Conservation (phyloP, 2,797 vertebrate species). For the Thunnus albacares region DNA sequence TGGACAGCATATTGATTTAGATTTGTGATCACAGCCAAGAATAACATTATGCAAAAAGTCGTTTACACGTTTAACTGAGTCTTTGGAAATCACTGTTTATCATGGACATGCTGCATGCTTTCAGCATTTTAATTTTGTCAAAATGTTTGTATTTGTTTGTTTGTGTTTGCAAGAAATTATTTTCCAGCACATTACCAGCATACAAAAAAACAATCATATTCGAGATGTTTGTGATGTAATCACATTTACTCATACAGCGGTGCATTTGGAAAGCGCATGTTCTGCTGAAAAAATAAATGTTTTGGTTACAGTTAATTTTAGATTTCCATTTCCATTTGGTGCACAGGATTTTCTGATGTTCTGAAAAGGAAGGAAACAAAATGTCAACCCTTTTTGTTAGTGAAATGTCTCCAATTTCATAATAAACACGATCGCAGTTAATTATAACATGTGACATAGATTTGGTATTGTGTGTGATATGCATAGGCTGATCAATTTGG, state of each 20-base stretch:
- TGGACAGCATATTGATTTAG: not conserved
- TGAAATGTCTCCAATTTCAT: too few species aligned
- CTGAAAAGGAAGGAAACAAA: too few species aligned
- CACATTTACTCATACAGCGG: not conserved
- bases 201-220: not conserved
- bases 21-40: not conserved
- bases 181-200: not conserved
- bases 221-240: not conserved
- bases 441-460: too few species aligned
- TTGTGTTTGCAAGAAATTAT: not conserved
- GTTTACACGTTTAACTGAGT: not conserved
- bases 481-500: not conserved
- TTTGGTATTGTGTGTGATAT: not conserved
- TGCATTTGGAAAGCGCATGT: too few species aligned
- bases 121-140: not conserved
- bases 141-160: too few species aligned
- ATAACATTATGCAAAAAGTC: conserved; percentile 9
- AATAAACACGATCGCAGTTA: too few species aligned
- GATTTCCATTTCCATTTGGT: too few species aligned
- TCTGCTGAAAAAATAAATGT: too few species aligned
- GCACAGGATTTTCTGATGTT: too few species aligned
- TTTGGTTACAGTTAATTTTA: too few species aligned
- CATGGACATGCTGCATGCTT: not conserved
- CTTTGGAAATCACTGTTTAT: not conserved
- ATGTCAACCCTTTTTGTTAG: too few species aligned